Percentiles rank a stretch among this genome's conserved stretches.
phyloP scores from a whole-genome alignment of 2,888 invertebrate species.

The Sepioteuthis lessoniana region DNA sequence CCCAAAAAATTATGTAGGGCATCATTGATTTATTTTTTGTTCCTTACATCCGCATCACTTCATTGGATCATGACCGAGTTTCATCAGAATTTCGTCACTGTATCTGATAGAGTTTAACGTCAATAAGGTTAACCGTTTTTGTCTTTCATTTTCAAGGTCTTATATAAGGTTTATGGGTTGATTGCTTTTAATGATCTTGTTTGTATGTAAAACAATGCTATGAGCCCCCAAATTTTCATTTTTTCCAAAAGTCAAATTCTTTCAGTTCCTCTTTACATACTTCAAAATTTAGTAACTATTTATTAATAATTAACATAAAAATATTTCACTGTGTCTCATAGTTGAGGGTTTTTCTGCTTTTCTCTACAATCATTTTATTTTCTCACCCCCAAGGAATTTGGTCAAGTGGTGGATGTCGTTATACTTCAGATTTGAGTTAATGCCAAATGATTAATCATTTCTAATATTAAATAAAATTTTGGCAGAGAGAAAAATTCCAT shows the following conservation, averaged over 20 bases:
- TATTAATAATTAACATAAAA: neutral
- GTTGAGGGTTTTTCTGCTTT: neutral
- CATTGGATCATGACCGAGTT: too few species aligned
- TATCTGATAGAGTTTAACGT: too few species aligned
- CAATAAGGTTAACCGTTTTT: too few species aligned
- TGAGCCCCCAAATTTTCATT: neutral
- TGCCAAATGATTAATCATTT: neutral
- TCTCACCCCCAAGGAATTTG: neutral
- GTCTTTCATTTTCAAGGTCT: too few species aligned
- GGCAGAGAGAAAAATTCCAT: neutral
- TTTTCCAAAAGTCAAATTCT: neutral
- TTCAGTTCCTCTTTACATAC: neutral
- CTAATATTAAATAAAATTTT: neutral
- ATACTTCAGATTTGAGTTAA: neutral
- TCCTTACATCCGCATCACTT: too few species aligned
- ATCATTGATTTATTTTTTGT: too few species aligned
- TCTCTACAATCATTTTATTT: neutral
- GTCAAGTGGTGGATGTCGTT: neutral
- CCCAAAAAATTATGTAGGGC: too few species aligned
- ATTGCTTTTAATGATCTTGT: too few species aligned
- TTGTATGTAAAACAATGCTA: neutral
- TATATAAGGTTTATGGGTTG: too few species aligned
- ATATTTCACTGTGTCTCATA: neutral
- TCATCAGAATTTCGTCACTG: too few species aligned
- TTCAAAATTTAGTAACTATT: neutral